Percentiles rank a stretch among this genome's conserved stretches.
phyloP scores from a whole-genome alignment of 2,888 invertebrate genomes.

The Bombylius major region DNA sequence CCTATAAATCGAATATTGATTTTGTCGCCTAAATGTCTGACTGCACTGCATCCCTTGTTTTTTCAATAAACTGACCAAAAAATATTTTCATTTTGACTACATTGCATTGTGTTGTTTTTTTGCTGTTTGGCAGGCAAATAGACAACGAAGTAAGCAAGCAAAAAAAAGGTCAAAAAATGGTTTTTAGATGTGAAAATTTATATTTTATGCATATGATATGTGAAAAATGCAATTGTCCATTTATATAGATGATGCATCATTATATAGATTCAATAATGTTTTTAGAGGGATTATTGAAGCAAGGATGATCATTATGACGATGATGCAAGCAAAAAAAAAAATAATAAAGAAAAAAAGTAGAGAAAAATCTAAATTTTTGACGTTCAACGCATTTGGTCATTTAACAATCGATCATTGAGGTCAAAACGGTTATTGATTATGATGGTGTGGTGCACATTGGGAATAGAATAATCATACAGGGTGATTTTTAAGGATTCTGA shows the following conservation, averaged over 20 bases:
- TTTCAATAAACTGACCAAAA: too few relatives aligned
- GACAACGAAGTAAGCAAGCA: too few relatives aligned
- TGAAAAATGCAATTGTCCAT: not conserved
- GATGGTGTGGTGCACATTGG: too few relatives aligned
- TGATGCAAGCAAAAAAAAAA: not conserved
- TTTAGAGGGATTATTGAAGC: not conserved
- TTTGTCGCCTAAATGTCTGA: too few relatives aligned
- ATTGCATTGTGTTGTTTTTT: too few relatives aligned
- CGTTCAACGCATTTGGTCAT: not conserved
- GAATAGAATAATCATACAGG: too few relatives aligned
- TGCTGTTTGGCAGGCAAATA: too few relatives aligned
- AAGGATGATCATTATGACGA: not conserved
- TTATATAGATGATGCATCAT: not conserved
- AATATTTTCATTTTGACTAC: too few relatives aligned
- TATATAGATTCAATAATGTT: not conserved
- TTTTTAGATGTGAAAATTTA: not conserved
- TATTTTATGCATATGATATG: not conserved
- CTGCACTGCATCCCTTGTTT: too few relatives aligned
- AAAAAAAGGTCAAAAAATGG: not conserved
- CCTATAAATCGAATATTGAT: too few relatives aligned
- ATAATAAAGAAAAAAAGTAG: not conserved
- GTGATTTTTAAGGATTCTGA: too few relatives aligned
- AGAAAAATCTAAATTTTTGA: not conserved
- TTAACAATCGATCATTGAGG: not conserved
- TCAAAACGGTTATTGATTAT: too few relatives aligned